phyloP scores from a whole-genome alignment of 2,797 vertebrate species.

The Falco novaeseelandiae region DNA sequence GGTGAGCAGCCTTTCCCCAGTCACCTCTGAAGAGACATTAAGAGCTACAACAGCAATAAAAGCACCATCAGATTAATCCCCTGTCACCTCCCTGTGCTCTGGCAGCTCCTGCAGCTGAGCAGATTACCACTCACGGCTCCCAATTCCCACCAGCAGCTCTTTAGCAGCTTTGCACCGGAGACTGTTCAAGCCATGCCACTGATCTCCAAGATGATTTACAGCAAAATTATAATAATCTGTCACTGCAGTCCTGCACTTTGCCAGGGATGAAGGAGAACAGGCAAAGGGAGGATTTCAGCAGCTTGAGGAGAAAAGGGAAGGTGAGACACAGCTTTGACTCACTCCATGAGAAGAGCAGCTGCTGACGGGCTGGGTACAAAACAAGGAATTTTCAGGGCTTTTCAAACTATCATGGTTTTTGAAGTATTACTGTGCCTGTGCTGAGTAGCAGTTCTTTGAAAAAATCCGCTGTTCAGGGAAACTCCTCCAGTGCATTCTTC shows the following conservation, averaged over 20 bases:
- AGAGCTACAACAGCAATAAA: not conserved
- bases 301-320: not conserved
- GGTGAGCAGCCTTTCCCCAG: not conserved
- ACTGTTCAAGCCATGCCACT: not conserved
- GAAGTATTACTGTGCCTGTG: not conserved
- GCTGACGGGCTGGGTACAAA: rapidly evolving
- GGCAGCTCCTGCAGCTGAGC: not conserved
- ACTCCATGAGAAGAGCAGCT: rapidly evolving
- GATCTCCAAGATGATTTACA: not conserved
- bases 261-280: not conserved
- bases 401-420: not conserved
- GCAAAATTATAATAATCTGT: not conserved
- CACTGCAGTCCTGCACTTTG: not conserved
- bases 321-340: not conserved
- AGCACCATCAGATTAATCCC: not conserved
- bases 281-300: not conserved
- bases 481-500: not conserved
- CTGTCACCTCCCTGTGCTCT: not conserved
- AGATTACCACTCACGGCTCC: not conserved
- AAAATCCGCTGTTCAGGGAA: not conserved
- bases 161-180: not conserved
- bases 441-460: not conserved
- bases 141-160: not conserved
- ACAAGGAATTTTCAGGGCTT: rapidly evolving
- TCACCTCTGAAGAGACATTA: not conserved